These are phyloP conservation scores for Trachurus trachurus DNA, from an alignment of 2,797 vertebrate genomes.

Conservation along the genomic window DNA sequence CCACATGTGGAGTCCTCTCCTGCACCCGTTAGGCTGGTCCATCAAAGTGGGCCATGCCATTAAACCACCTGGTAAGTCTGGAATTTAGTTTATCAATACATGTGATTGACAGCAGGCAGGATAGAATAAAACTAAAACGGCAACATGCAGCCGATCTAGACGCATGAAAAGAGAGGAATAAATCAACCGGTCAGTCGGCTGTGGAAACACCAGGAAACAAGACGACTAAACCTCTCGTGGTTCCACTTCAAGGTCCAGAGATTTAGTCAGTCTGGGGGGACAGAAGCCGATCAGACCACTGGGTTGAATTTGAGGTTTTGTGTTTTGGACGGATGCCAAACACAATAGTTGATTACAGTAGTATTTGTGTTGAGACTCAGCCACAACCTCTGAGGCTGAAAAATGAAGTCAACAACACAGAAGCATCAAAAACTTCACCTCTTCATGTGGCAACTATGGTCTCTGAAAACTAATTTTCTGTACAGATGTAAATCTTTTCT, in stretches of 20 bases:
- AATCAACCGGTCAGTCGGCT: neutral
- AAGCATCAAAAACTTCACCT: no score
- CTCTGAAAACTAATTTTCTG: no score
- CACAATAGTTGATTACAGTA: neutral
- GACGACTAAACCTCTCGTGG: neutral
- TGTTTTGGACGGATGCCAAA: neutral
- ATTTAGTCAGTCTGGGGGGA: no score
- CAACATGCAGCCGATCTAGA: neutral
- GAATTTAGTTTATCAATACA: neutral
- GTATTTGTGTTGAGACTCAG: neutral
- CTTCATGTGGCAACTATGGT: no score
- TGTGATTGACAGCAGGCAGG: neutral
- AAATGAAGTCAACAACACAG: no score
- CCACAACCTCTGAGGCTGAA: no score
- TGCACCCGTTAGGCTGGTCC: constrained; percentile 96
- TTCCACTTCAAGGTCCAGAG: neutral
- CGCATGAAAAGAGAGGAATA: neutral
- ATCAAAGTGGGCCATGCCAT: constrained; percentile 91
- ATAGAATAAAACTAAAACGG: neutral
- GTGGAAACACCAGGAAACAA: neutral
- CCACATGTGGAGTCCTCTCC: constrained; percentile 94
- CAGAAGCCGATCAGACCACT: neutral
- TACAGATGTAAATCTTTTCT: no score
- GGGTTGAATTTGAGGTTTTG: neutral
- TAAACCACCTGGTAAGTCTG: constrained; percentile 78